Percentiles rank a stretch among this genome's conserved stretches.
Evolutionary conservation across 2,888 invertebrate species (phyloP).

Genomic region (Epinotia nisella): DNA sequence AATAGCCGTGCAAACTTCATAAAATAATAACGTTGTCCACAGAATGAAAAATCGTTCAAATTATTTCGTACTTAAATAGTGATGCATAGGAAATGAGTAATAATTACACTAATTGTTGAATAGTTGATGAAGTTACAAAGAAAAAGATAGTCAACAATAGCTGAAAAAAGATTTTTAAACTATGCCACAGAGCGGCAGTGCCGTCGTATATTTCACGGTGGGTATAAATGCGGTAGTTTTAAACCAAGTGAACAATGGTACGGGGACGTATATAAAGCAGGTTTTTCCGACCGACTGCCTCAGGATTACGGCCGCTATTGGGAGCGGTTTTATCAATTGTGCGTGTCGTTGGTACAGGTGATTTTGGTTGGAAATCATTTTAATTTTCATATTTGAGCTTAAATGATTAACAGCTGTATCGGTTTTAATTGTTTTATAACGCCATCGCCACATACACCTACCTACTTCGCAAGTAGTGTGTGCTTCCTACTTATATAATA

Average conservation of each 20-base stretch:
- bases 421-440: neutral
- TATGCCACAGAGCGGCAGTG: neutral
- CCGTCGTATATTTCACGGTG: slow-evolving; percentile 1
- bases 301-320: slow-evolving; percentile 19
- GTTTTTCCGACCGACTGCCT: slow-evolving; percentile 7
- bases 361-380: slow-evolving; percentile 13
- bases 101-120: no score
- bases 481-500: no score
- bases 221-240: slow-evolving; percentile 5
- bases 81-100: no score
- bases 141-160: no score
- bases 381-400: neutral
- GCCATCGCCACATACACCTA: no score
- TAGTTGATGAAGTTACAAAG: no score
- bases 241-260: slow-evolving; percentile 4
- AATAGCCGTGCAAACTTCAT: no score
- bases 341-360: neutral
- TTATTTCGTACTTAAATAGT: no score
- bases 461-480: no score
- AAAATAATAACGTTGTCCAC: no score
- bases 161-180: neutral
- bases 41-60: no score
- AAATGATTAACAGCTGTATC: neutral
- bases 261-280: neutral
- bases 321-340: slow-evolving; percentile 21